Evolutionary conservation across 2,888 invertebrate genomes (phyloP).

Genomic region (Formica aserva): DNA sequence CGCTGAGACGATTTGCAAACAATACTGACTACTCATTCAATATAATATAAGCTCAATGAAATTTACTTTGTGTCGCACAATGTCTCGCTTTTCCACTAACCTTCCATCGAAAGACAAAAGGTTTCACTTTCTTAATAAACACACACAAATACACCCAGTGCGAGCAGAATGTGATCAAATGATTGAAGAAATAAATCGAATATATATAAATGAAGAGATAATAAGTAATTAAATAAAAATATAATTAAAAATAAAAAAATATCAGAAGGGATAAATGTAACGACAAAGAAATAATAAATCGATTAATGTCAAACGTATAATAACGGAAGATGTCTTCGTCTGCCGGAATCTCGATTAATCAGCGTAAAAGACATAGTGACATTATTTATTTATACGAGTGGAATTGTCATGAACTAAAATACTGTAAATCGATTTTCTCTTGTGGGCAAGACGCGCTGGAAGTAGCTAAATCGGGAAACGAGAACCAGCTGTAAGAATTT

Average conservation of each 20-base stretch:
- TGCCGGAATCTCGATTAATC: background rate
- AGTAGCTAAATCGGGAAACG: constrained; percentile 42
- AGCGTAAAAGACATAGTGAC: constrained; percentile 9
- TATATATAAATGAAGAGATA: background rate
- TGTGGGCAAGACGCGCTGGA: constrained; percentile 32
- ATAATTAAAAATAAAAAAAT: background rate
- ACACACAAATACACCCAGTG: background rate
- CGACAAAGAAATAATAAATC: background rate
- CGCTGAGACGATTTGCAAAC: constrained; percentile 2
- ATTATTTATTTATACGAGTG: background rate
- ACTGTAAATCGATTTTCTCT: constrained; percentile 19
- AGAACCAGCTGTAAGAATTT: constrained; percentile 57
- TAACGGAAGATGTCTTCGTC: background rate
- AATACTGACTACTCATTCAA: background rate
- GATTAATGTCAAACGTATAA: background rate
- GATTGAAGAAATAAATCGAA: background rate
- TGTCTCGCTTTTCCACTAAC: background rate
- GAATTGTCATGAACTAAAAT: constrained; percentile 18
- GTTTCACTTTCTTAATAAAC: background rate
- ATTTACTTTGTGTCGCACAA: constrained; percentile 11
- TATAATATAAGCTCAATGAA: constrained; percentile 21
- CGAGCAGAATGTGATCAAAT: constrained; percentile 13
- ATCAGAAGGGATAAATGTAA: background rate
- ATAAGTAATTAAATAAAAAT: background rate
- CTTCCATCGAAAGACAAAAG: background rate